Evolutionary conservation across 2,888 invertebrate species (phyloP), one percentile per base, ranked within the genome.

Genomic region (Sesamia inferens): DNA sequence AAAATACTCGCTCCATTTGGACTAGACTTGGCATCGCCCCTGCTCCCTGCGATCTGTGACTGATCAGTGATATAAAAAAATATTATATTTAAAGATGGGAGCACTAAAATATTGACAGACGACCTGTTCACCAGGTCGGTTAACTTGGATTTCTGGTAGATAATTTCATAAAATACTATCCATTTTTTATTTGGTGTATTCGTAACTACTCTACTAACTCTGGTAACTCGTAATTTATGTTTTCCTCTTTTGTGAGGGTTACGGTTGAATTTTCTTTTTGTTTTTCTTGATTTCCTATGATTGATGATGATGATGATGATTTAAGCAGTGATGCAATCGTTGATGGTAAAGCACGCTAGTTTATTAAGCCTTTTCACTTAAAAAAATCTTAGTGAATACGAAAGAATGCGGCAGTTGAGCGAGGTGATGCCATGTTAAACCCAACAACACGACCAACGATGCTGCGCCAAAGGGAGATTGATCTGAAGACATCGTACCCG

Each of bases 1-100:
- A 68, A 66, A 79, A 71, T 71, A 58, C 68, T 76, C 55, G 31
- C 55, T 57, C 42, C 47, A 76, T 76, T 76, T 67, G 54, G 63
- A 68, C 58, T 63, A 31, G 58, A 71, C 22, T 68, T 66, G 76
- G 61, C 68, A 51, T 51, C 63, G 11, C 54, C 44, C 42, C 67
- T n/a, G 31, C 24, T 64, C 39, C 6, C 22, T 24, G 31, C 47
- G 22, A 39, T n/a, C 51, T 51, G 13, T 54, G 44, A 55, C 31
- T 31, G 54, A 64, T 65, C 44, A 72, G 13, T 42, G 14, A 24
- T 70, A 2, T 24, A 22, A 55, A 19, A 44, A 59, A 24, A 48
- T 57, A 42, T 42, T 31, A 31, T 14, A 24, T n/a, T n/a, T n/a
- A 51, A 24, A 69, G 14, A 42, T 24, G 5, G 22, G 13, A 47